A percentile compares a stretch with the other conserved stretches of the same genome.
These are phyloP conservation scores for Mormoops blainvillei DNA, from an alignment of 2,113 vertebrate species.

Conservation along the genomic window DNA sequence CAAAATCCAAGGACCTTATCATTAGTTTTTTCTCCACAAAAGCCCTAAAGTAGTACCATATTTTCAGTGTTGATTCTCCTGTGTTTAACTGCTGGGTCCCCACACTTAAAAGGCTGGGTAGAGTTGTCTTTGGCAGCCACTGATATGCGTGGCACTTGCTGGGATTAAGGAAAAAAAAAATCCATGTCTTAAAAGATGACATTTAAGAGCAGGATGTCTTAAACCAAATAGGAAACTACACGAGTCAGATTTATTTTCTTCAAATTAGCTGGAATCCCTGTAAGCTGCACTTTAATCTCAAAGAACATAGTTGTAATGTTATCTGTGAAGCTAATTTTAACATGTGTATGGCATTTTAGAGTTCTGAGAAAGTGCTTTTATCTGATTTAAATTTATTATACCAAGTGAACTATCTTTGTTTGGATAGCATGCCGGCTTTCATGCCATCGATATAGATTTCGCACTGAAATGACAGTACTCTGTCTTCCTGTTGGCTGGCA, in stretches of 20 bases:
- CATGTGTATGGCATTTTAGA: neutral
- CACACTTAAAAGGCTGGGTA: neutral
- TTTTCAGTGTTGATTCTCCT: neutral
- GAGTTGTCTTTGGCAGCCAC: neutral
- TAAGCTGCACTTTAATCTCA: conserved; percentile 35
- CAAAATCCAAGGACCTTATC: neutral
- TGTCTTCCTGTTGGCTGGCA: neutral
- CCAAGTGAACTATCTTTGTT: neutral
- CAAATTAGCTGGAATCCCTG: conserved; percentile 49
- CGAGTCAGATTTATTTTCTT: conserved; percentile 19
- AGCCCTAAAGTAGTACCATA: neutral
- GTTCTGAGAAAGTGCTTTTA: conserved; percentile 5
- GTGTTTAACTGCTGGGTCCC: neutral
- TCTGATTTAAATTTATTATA: conserved; percentile 26
- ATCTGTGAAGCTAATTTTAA: conserved; percentile 1
- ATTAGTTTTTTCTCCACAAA: neutral
- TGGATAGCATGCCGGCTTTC: neutral
- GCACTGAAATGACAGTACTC: neutral
- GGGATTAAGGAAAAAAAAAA: conserved; percentile 49
- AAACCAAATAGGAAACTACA: conserved; percentile 35
- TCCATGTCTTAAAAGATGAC: conserved; percentile 23
- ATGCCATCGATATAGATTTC: neutral
- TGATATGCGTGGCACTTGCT: neutral
- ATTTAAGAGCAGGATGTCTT: conserved; percentile 56
- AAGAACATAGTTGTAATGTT: neutral